Conservation (phyloP, 2,113 vertebrate genomes). For the Xenus cinereus region DNA sequence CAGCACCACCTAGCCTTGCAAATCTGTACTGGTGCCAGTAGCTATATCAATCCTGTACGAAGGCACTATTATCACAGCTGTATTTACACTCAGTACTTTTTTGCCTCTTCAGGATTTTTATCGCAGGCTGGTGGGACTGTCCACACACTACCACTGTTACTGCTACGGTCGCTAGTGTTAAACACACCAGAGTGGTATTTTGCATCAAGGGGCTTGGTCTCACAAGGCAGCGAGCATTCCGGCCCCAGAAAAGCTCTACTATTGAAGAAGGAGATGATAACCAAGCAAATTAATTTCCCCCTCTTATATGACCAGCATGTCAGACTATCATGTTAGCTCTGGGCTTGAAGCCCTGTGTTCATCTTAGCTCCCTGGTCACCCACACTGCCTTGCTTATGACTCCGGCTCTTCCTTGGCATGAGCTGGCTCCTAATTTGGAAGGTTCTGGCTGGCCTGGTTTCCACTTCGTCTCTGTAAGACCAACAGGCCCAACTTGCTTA, state of each 20-base stretch:
- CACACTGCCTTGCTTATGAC: neutral
- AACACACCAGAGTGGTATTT: neutral
- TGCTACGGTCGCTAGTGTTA: neutral
- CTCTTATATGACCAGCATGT: rapidly evolving
- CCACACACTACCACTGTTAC: neutral
- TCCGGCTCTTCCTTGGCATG: neutral
- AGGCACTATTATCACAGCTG: neutral
- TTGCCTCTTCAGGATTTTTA: neutral
- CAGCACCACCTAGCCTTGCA: neutral
- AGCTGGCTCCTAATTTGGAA: neutral
- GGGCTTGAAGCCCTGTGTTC: neutral
- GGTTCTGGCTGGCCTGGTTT: neutral
- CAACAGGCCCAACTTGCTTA: rapidly evolving
- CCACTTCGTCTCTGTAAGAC: neutral
- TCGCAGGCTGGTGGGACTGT: neutral
- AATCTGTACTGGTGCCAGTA: neutral
- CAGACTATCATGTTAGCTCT: neutral
- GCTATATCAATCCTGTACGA: neutral
- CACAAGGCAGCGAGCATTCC: neutral
- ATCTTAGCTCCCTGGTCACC: neutral
- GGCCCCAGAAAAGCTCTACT: neutral
- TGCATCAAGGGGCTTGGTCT: neutral
- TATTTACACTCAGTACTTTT: neutral
- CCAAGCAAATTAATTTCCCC: neutral
- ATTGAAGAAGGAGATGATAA: neutral